Evolutionary conservation across 30 jellyfish, hydroid and myxozoan species (phyloP), one percentile per base, ranked within the genome.

Genomic region (Hydractinia symbiolongicarpus): DNA sequence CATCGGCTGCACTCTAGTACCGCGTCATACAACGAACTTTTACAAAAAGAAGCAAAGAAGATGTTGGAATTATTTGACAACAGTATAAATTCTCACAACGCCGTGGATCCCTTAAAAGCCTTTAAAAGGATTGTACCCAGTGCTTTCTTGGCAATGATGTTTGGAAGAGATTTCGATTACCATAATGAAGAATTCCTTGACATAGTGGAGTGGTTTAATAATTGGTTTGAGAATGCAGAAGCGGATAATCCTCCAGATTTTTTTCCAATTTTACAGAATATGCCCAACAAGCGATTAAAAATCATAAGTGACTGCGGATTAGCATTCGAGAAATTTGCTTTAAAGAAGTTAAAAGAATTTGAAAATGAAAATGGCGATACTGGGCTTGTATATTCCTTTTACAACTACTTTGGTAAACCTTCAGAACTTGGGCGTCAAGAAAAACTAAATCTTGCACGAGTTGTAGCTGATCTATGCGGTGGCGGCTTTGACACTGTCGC

Each of bases 401-500:
- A 13, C 68, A 20, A 71, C 5, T 7, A 71, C 5, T 71, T 71
- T 19, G 80, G 80, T 7, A 71, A 71, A 19, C 52, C 52, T 71
- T 64, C 74, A 6, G 40, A 44, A 64, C 17, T 71, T 8, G 68
- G 5, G 8, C 9, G 1, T 19, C 80, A 50, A 19, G 66, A 19
- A 9, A 71, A 5, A 30, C 51, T 30, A 71, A 71, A 78, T 30
- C 71, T 54, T 60, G 86, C 86, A 16, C 54, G 81, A 13, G 6
- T 78, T 14, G 72, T 78, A 6, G 51, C 86, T 8, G 86, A 78
- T 55, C 57, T 78, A 49, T 30, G 54, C 49, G 86, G 86, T 60
- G 86, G 72, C 11, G 86, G 86, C 10, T 78, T 78, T 78, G 86
- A 78, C 4, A 78, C 86, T 10, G 81, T 78, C 9, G 82, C 86